Percentiles rank a stretch among this genome's conserved stretches.
Conservation (phyloP, 2,113 vertebrate species). For the Hoplias malabaricus region DNA sequence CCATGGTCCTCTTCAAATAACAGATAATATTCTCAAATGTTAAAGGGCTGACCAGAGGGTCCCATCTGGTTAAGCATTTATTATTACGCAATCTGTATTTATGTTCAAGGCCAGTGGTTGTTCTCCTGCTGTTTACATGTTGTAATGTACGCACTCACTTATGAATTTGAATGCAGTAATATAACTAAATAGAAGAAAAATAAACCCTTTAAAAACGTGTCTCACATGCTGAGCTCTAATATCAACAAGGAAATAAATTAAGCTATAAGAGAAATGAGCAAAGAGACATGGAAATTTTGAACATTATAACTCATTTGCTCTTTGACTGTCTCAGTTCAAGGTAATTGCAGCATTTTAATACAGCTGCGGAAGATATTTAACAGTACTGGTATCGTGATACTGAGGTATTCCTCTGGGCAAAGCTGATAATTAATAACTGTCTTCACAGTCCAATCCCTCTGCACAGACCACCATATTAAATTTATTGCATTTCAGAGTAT, state of each 20-base stretch:
- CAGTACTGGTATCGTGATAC: neutral
- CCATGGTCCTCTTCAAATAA: too few relatives aligned
- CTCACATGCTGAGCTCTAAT: neutral
- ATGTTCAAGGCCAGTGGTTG: too few relatives aligned
- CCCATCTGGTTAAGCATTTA: too few relatives aligned
- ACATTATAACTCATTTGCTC: neutral
- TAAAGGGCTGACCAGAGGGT: too few relatives aligned
- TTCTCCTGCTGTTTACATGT: too few relatives aligned
- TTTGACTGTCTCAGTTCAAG: neutral
- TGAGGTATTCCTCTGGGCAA: neutral
- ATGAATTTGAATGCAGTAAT: neutral
- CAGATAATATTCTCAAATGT: too few relatives aligned
- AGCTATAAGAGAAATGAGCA: neutral
- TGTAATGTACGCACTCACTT: neutral
- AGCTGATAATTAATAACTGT: neutral
- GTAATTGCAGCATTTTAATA: neutral
- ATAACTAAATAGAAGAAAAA: neutral
- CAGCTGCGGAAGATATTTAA: neutral
- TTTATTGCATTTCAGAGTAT: neutral
- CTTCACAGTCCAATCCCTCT: neutral
- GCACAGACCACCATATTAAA: neutral
- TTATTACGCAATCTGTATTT: too few relatives aligned
- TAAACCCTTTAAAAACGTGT: neutral
- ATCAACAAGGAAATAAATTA: neutral
- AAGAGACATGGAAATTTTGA: neutral